phyloP scores from a whole-genome alignment of 2,888 invertebrate genomes.

The Drosophila algonquin region DNA sequence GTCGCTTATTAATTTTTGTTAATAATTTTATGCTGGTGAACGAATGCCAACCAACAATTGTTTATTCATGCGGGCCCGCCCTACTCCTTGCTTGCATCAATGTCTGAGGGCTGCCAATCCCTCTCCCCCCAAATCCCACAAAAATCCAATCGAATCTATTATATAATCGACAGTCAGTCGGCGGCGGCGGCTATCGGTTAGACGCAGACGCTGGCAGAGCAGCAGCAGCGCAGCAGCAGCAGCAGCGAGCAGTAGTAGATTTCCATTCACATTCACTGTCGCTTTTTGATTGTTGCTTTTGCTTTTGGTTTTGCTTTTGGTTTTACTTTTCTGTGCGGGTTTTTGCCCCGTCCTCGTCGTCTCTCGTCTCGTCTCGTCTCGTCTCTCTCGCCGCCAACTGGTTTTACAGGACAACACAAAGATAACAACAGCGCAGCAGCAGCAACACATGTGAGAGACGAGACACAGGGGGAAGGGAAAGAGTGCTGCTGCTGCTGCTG shows the following conservation, averaged over 20 bases:
- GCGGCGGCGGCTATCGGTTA: conserved; percentile 33
- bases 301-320: conserved; percentile 29
- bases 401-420: conserved; percentile 72
- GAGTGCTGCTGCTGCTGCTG: not conserved
- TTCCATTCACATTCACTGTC: conserved; percentile 81
- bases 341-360: conserved; percentile 24
- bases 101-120: conserved; percentile 3
- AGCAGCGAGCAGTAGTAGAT: conserved; percentile 62
- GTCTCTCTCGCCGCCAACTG: conserved; percentile 52
- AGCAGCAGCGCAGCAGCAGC: conserved; percentile 19
- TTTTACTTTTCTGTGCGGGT: conserved; percentile 48
- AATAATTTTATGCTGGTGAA: conserved; percentile 35
- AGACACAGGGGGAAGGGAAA: not conserved
- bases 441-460: conserved; percentile 1
- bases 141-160: conserved; percentile 75
- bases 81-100: conserved; percentile 6
- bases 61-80: conserved; percentile 8
- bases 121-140: conserved; percentile 23
- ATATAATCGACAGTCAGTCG: conserved; percentile 66
- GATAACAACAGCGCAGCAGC: conserved; percentile 28
- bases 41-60: conserved; percentile 9
- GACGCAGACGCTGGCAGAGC: conserved; percentile 23
- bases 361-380: conserved; percentile 15
- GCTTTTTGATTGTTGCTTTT: conserved; percentile 63
- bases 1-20: conserved; percentile 38